Evolutionary conservation across 2,797 vertebrate genomes (phyloP).

Genomic region (Tinamus major): DNA sequence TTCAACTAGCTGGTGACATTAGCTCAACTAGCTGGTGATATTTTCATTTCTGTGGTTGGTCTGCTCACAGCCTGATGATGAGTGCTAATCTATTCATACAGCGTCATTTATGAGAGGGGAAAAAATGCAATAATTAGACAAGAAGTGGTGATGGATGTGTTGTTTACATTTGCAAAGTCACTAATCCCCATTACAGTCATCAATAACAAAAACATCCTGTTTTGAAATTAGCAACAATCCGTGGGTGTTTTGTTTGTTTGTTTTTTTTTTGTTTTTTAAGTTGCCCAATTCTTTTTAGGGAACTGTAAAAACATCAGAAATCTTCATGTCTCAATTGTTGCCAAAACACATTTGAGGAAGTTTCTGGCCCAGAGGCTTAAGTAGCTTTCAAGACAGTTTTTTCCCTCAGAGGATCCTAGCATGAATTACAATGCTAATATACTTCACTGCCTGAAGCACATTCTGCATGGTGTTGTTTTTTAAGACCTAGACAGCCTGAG

Average conservation of each 20-base stretch:
- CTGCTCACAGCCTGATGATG: not conserved
- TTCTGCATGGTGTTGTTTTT: slow-evolving; percentile 42
- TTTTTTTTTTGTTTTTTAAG: not conserved
- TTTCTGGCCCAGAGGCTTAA: not conserved
- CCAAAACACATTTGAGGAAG: slow-evolving; percentile 31
- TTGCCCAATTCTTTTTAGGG: slow-evolving; percentile 31
- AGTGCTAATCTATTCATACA: not conserved
- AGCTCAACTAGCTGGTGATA: not conserved
- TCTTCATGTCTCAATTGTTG: slow-evolving; percentile 30
- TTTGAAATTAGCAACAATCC: slow-evolving; percentile 35
- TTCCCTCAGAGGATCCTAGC: not conserved
- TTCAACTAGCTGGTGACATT: not conserved
- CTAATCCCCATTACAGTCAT: slow-evolving; percentile 48
- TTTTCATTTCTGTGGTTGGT: not conserved
- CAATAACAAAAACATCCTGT: slow-evolving; percentile 62
- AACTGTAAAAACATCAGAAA: not conserved
- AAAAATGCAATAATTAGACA: slow-evolving; percentile 24
- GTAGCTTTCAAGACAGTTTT: slow-evolving; percentile 34
- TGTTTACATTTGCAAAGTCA: slow-evolving; percentile 53
- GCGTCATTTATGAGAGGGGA: not conserved
- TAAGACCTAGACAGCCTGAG: slow-evolving; percentile 17
- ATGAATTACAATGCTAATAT: slow-evolving; percentile 59
- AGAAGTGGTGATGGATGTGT: slow-evolving; percentile 5
- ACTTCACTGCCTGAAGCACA: slow-evolving; percentile 40
- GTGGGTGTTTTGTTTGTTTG: no score